Base-by-base conservation (phyloP, 2,797 vertebrate genomes). In the Scyliorhinus canicula region DNA sequence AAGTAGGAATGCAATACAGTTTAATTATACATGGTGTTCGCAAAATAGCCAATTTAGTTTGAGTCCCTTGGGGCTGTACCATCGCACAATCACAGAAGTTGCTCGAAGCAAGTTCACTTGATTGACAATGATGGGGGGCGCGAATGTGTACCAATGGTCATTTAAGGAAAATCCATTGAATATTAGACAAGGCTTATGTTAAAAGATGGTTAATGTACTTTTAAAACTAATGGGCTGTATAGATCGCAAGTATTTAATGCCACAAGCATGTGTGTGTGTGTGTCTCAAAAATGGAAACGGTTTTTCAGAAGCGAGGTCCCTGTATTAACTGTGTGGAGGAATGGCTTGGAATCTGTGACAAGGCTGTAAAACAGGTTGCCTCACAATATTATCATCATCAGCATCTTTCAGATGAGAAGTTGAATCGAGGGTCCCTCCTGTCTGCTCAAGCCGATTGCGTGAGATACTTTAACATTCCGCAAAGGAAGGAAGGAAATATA, bases 141-240 rank as follows among this genome's bases (percentile, higher is more conserved):
- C 24, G 67, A 35, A 71, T 35, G 65, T 1, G 1, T 93, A 52
- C 47, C 35, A 3, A 14, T 71, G 93, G 44, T 71, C 65, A 50
- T 52, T 71, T 71, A 50, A 93, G 71, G 65, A 93, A 93, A 93
- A 71, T 71, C 44, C 93, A 71, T 93, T 93, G 93, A 94, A 69
- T 94, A 94, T 74, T 55, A 0, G 31, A 94, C 67, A 94, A 94
- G 63, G 67, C 31, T 94, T 55, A 94, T 74, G 93, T 14, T 74
- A 74, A 94, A 69, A 71, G 93, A n/a, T 55, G 47, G 28, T 52
- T 71, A 74, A 94, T 55, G 93, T 31, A 74, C 5, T 94, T 74
- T 71, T 71, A 52, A 93, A 93, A 71, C 14, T 31, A 50, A 74
- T 94, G 47, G 93, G 5, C 44, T 71, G 67, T 19, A 31, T 52